Percentiles rank a stretch among this genome's conserved stretches.
phyloP scores from a whole-genome alignment of 2,888 invertebrate species.

The Drosophila percnosoma region DNA sequence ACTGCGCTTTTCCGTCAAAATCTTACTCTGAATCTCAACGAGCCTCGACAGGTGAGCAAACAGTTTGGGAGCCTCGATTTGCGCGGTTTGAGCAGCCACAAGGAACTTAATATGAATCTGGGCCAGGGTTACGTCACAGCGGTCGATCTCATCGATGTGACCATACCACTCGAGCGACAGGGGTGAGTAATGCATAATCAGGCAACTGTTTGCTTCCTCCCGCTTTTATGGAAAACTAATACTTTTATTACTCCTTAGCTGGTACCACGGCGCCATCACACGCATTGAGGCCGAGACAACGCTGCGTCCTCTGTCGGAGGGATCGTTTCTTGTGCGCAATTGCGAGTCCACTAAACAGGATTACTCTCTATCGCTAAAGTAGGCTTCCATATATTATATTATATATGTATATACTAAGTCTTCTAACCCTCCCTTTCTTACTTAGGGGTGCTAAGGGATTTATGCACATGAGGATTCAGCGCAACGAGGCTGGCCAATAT shows the following conservation, averaged over 20 bases:
- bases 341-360: constrained; percentile 97
- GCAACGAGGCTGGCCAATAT: constrained; percentile 91
- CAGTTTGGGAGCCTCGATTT: constrained; percentile 85
- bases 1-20: constrained; percentile 88
- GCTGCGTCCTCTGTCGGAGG: constrained; percentile 92
- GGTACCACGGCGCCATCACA: constrained; percentile 98
- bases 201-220: neutral
- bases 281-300: constrained; percentile 96
- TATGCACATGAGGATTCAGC: constrained; percentile 98
- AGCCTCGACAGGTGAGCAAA: constrained; percentile 81
- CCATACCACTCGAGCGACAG: constrained; percentile 93
- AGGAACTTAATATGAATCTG: constrained; percentile 90
- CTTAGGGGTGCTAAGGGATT: constrained; percentile 96
- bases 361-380: constrained; percentile 98
- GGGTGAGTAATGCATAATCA: constrained; percentile 87
- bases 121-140: constrained; percentile 86
- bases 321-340: constrained; percentile 96
- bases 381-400: constrained; percentile 85
- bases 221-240: neutral
- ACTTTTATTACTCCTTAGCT: constrained; percentile 86
- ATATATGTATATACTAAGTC: neutral
- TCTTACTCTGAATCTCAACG: constrained; percentile 90
- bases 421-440: constrained; percentile 32
- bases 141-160: constrained; percentile 91
- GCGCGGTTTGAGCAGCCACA: constrained; percentile 85